phyloP scores from a whole-genome alignment of 2,113 vertebrate species.

The Peucedramus taeniatus region DNA sequence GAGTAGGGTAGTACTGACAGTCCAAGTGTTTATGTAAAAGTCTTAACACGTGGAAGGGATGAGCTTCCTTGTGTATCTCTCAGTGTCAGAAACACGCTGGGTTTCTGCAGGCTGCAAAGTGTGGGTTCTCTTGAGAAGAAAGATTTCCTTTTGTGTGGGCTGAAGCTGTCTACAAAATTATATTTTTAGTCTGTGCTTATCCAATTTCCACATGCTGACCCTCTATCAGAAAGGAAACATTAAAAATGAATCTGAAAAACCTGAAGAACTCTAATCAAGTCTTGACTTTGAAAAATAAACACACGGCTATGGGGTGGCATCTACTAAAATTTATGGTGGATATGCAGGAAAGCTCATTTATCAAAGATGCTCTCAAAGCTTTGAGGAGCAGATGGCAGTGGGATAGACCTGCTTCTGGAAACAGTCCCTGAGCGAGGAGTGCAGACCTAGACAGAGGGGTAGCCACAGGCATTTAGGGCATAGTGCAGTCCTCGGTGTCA shows the following conservation, averaged over 20 bases:
- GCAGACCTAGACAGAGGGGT: neutral
- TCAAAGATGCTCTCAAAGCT: neutral
- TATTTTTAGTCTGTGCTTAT: constrained; percentile 46
- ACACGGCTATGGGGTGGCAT: neutral
- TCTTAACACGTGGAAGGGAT: constrained; percentile 17
- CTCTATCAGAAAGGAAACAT: constrained; percentile 6
- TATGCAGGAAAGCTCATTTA: constrained; percentile 25
- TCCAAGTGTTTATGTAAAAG: constrained; percentile 7
- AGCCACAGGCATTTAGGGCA: constrained; percentile 47
- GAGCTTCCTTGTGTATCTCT: neutral
- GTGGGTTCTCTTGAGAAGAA: neutral
- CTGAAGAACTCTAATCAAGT: constrained; percentile 32
- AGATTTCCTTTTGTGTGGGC: constrained; percentile 58
- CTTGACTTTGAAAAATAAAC: constrained; percentile 57
- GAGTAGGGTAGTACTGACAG: neutral
- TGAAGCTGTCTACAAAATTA: constrained; percentile 19
- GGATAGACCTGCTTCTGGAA: neutral
- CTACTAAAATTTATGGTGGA: constrained; percentile 4
- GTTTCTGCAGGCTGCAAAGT: neutral
- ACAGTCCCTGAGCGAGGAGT: neutral
- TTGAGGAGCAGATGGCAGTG: constrained; percentile 27
- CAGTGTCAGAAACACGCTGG: neutral
- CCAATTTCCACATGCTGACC: constrained; percentile 43
- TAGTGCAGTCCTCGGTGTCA: neutral
- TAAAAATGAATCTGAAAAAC: constrained; percentile 12